Conservation (phyloP, 2,113 vertebrate species). For the Prionailurus viverrinus region DNA sequence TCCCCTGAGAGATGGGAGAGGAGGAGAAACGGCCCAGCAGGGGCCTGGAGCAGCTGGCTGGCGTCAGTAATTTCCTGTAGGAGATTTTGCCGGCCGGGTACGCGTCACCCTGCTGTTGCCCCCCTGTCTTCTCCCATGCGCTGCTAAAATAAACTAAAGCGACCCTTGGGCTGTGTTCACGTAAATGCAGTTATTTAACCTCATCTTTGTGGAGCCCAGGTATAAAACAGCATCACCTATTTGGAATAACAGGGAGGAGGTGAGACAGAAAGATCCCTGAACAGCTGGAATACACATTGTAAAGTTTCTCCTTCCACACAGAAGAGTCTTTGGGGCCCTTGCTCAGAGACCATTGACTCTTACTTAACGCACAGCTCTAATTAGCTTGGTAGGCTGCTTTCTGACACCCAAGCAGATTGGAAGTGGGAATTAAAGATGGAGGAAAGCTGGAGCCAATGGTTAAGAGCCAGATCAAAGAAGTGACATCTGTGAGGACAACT, state of each 20-base stretch:
- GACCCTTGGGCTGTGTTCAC: not conserved
- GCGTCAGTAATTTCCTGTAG: constrained; percentile 75
- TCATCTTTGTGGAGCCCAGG: not conserved
- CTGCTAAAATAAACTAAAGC: constrained; percentile 57
- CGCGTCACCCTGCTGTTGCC: constrained; percentile 26
- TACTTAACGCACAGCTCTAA: constrained; percentile 44
- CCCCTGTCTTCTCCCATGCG: constrained; percentile 45
- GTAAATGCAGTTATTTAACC: constrained; percentile 7
- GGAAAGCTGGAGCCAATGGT: not conserved
- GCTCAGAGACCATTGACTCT: constrained; percentile 46
- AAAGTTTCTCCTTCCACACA: constrained; percentile 5
- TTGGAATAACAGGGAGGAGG: constrained; percentile 23
- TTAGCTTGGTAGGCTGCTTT: constrained; percentile 27
- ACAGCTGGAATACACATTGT: not conserved
- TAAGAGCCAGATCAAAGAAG: not conserved
- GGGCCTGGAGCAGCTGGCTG: constrained; percentile 76
- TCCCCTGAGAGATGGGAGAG: constrained; percentile 63
- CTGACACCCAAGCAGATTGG: not conserved
- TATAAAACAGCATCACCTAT: not conserved
- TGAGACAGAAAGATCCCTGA: not conserved
- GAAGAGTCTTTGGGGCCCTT: constrained; percentile 2
- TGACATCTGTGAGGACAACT: not conserved
- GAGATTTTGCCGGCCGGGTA: not conserved
- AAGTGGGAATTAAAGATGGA: not conserved
- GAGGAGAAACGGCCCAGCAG: constrained; percentile 58